Percentiles rank a stretch among this genome's conserved stretches.
Evolutionary conservation across 2,888 invertebrate genomes (phyloP).

Genomic region (Leptopterna dolabrata): DNA sequence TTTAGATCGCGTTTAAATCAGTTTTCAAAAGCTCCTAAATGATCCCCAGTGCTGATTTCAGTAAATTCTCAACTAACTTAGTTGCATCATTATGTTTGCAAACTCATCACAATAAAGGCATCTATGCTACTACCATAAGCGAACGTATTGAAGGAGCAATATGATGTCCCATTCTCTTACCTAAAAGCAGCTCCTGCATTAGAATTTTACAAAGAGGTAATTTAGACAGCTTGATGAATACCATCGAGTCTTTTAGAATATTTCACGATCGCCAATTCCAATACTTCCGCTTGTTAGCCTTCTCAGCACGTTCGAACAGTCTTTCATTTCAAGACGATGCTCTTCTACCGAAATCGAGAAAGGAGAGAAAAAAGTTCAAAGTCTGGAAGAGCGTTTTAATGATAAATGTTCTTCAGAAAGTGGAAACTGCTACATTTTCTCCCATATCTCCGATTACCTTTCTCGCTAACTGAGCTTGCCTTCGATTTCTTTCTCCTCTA

Average conservation of each 20-base stretch:
- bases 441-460: conserved; percentile 27
- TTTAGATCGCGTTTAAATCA: too few species aligned
- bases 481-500: conserved; percentile 2
- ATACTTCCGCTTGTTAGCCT: background rate
- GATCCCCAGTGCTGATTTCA: too few species aligned
- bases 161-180: too few species aligned
- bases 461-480: background rate
- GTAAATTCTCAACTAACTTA: too few species aligned
- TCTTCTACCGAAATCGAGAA: background rate
- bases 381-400: conserved; percentile 14
- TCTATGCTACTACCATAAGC: too few species aligned
- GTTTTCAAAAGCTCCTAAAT: too few species aligned
- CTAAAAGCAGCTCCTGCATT: too few species aligned
- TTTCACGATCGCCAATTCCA: background rate
- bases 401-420: background rate
- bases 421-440: conserved; percentile 25
- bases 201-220: too few species aligned
- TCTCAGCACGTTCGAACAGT: conserved; percentile 21
- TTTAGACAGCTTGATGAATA: background rate
- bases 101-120: too few species aligned
- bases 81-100: too few species aligned
- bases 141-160: too few species aligned
- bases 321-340: background rate
- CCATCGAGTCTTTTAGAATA: background rate
- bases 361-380: background rate